phyloP scores from a whole-genome alignment of 2,888 invertebrate genomes.

The Alitta virens region DNA sequence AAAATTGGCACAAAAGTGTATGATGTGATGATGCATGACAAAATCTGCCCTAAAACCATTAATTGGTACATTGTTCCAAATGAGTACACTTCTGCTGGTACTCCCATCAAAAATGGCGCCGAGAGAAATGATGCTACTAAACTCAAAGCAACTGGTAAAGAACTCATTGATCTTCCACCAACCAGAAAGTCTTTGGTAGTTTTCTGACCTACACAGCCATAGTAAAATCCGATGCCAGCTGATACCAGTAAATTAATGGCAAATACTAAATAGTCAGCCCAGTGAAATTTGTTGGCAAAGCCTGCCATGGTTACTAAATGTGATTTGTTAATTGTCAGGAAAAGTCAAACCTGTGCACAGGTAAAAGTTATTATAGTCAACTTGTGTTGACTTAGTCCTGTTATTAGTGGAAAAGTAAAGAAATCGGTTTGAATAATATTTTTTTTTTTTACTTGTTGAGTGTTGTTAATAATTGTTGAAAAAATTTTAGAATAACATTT shows the following conservation, averaged over 20 bases:
- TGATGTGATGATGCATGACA: conserved; percentile 66
- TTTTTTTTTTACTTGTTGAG: no score
- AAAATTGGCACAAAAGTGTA: conserved; percentile 46
- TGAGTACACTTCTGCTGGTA: conserved; percentile 55
- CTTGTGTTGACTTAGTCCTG: no score
- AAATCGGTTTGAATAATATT: no score
- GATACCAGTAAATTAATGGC: conserved; percentile 35
- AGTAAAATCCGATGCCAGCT: conserved; percentile 37
- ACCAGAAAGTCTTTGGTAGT: conserved; percentile 10
- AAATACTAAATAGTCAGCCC: conserved; percentile 44
- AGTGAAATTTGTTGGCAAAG: conserved; percentile 32
- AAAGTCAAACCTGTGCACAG: no score
- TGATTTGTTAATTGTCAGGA: no score
- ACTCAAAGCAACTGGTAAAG: conserved; percentile 11
- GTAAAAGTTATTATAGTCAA: no score
- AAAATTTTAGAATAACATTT: no score
- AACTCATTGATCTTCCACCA: neutral
- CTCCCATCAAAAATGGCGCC: conserved; percentile 41
- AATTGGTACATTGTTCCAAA: conserved; percentile 76
- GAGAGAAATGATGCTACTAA: conserved; percentile 36
- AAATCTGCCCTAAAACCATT: conserved; percentile 67
- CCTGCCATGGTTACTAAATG: no score
- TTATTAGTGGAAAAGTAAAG: no score
- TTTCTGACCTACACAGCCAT: conserved; percentile 31
- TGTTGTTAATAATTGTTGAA: no score